Percentiles rank a stretch among this genome's conserved stretches.
These are phyloP conservation scores for Sialia sialis DNA, from an alignment of 2,113 vertebrate species.

Conservation along the genomic window DNA sequence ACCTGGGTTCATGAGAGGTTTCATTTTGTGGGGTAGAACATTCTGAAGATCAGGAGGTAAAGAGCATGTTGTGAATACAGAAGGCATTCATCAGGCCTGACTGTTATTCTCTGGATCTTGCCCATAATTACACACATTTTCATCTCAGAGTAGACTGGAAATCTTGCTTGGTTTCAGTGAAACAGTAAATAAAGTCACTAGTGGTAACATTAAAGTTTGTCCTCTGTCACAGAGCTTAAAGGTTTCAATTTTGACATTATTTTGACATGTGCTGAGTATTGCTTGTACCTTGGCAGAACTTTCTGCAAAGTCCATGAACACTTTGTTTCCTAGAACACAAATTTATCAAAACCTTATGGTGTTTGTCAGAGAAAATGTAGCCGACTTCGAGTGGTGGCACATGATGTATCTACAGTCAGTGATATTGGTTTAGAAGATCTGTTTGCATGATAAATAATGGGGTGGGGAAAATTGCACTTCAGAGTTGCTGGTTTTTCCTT, in stretches of 20 bases:
- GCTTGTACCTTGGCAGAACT: background rate
- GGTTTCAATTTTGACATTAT: too few species aligned
- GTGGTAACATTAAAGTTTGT: background rate
- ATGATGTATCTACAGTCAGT: background rate
- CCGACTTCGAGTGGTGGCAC: background rate
- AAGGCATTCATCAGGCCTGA: background rate
- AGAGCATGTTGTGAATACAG: background rate
- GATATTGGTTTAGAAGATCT: background rate
- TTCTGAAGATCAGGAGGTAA: background rate
- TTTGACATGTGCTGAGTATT: background rate
- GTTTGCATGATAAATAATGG: background rate
- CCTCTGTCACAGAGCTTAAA: background rate
- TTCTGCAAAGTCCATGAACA: background rate
- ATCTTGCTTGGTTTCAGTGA: background rate
- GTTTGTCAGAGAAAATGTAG: background rate
- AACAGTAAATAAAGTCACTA: background rate
- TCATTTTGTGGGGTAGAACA: background rate
- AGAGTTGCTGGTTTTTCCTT: background rate
- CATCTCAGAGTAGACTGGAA: background rate
- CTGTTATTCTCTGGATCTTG: background rate
- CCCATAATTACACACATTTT: background rate
- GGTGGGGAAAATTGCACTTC: background rate
- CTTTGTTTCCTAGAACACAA: background rate
- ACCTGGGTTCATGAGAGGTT: background rate
- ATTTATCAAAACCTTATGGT: background rate